Base-by-base conservation (phyloP, 2,888 invertebrate genomes). In the Nebria brevicollis region DNA sequence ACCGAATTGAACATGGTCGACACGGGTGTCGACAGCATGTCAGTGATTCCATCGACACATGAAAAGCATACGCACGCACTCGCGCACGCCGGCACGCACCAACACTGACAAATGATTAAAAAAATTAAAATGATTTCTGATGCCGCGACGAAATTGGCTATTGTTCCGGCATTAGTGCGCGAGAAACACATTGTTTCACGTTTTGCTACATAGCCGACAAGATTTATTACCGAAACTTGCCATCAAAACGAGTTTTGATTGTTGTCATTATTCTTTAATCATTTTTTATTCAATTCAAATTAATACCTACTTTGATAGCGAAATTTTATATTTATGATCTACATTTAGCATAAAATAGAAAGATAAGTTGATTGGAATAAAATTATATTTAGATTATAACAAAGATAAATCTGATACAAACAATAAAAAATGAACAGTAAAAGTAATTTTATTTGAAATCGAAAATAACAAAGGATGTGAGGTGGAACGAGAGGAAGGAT, bases 381-480 rank as follows among this genome's bases (percentile, higher is more conserved):
- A 34, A 34, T 34, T 34, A 34, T 34, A 54, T 54, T 54, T 54
- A 11, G 54, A 54, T 54, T 54, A 11, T 11, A 54, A 13, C 4
- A 54, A 54, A 54, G 54, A 54, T 54, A 54, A 54, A 54, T 13
- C 13, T 54, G 54, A 8, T 7, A 54, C 6, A 54, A 54, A 13
- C 54, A 8, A 8, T 2, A 13, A 54, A 54, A 54, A 54, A 54
- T 54, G 54, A 54, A 13, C 54, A 11, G 13, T 54, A 8, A 54
- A 54, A 54, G 11, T 54, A 54, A 54, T 54, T 7, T 54, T 54
- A 54, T 54, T 54, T 54, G 54, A 54, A 54, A 80, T 75, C 75
- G 75, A 72, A 80, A 80, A 80, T 80, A 75, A 75, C 80, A 80
- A 80, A 75, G 75, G 26, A 68, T 54, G 13, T 54, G 54, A 54